Evolutionary conservation across 1,140 invertebrate species (phyloP), one percentile per base, ranked within the genome.

Genomic region (Apis laboriosa): DNA sequence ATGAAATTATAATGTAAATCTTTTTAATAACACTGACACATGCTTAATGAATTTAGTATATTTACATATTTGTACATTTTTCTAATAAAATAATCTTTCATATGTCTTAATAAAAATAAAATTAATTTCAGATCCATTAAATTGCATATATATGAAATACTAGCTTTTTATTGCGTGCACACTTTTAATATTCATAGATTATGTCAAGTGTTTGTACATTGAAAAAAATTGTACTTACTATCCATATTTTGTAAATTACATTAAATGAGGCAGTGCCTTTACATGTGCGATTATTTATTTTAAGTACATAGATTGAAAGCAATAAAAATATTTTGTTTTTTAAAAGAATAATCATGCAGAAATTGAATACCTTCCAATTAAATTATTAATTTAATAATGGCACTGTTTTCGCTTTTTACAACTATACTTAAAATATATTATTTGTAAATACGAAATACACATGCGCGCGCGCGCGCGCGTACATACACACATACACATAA

Each of bases 261-360:
- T 83, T 73, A 64, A 80, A 86, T 63, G 56, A 77, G 85, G 83
- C 85, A 86, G 85, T 86, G 84, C 82, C 84, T 86, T 86, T 80
- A 55, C 15, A 66, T 67, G 61, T 60, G 49, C 17, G 66, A 78
- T 83, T 55, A 83, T 67, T 82, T 83, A 77, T 82, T 85, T 83
- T 51, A 55, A 67, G 34, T 61, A 76, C 51, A 81, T 34, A 9
- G 17, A 21, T 43, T 43, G 34, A 43, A 43, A 43, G 34, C 34
- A 43, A 43, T 67, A 55, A 13, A 5, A 56, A 21, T 24, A 24
- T 67, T 64, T 68, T 53, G 11, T 75, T 75, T 28, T 81, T 51
- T 28, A 21, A 28, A 76, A 28, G 28, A 68, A 63, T 28, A 60
- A 61, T 77, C 1, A 34, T 49, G 21, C 8, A 17, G 19, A 15